Percentiles rank a stretch among this genome's conserved stretches.
These are phyloP conservation scores for Netelia inedita DNA, from an alignment of 2,888 invertebrate species.

Conservation along the genomic window DNA sequence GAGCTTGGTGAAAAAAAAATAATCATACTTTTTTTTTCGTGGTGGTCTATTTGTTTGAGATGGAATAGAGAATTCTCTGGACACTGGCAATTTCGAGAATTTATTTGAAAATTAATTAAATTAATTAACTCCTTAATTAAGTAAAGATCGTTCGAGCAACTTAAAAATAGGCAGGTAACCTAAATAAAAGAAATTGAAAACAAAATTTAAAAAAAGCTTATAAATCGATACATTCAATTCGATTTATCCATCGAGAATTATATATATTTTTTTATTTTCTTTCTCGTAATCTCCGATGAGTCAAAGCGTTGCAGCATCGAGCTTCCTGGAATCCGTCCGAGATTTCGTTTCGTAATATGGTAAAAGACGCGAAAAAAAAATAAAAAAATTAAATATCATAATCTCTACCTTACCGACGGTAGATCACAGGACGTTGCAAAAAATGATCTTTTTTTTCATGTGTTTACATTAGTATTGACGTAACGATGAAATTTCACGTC, in stretches of 20 bases:
- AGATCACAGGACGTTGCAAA: too few species aligned
- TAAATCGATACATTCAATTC: background rate
- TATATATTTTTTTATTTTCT: background rate
- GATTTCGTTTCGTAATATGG: too few species aligned
- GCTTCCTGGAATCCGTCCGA: background rate
- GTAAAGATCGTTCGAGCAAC: background rate
- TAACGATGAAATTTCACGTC: background rate
- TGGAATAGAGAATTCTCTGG: too few species aligned
- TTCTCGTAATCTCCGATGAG: background rate
- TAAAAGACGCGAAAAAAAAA: too few species aligned
- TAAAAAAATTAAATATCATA: too few species aligned
- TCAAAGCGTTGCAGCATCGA: background rate
- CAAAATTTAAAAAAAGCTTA: background rate
- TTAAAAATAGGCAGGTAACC: background rate
- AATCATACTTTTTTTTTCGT: too few species aligned
- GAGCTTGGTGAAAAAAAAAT: too few species aligned
- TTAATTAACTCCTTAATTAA: background rate
- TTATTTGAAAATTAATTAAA: background rate
- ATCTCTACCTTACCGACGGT: too few species aligned
- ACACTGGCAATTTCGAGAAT: background rate
- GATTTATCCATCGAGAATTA: background rate
- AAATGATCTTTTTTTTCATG: too few species aligned
- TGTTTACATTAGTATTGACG: too few species aligned
- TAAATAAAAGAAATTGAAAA: background rate
- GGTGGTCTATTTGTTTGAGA: too few species aligned